phyloP scores from a whole-genome alignment of 2,888 invertebrate genomes.

The Fissipunctia ypsillon region DNA sequence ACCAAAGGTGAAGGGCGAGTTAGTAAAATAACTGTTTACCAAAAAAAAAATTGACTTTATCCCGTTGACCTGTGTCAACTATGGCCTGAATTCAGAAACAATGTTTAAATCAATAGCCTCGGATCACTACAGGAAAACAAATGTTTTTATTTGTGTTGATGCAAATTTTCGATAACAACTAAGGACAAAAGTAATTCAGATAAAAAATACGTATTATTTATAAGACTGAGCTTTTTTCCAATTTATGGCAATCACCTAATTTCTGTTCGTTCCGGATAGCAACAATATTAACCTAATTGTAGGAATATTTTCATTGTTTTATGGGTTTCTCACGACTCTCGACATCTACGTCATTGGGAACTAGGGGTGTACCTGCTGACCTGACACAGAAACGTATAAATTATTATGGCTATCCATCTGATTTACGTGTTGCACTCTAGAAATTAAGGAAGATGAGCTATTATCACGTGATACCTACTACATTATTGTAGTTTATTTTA shows the following conservation, averaged over 20 bases:
- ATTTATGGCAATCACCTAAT: constrained; percentile 73
- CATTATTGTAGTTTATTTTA: not conserved
- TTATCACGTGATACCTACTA: not conserved
- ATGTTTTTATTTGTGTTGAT: constrained; percentile 35
- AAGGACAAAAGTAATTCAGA: constrained; percentile 18
- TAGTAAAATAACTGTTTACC: not conserved
- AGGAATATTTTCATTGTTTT: constrained; percentile 76
- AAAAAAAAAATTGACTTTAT: not conserved
- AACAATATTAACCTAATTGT: constrained; percentile 81
- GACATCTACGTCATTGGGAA: constrained; percentile 41
- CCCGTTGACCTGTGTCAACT: constrained; percentile 15
- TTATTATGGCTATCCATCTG: constrained; percentile 39
- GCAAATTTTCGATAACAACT: constrained; percentile 24
- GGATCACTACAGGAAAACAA: constrained; percentile 47
- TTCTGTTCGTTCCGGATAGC: constrained; percentile 69
- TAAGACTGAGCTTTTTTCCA: constrained; percentile 5
- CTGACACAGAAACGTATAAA: constrained; percentile 62
- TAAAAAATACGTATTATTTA: constrained; percentile 4
- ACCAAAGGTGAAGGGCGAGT: not conserved
- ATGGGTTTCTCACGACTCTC: constrained; percentile 66
- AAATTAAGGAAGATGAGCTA: constrained; percentile 34
- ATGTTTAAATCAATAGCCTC: constrained; percentile 15
- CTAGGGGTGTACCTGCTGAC: constrained; percentile 66
- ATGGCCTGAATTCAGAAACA: constrained; percentile 22
- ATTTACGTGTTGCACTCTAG: constrained; percentile 58